Percentiles rank a stretch among this genome's conserved stretches.
These are phyloP conservation scores for Drosophila ogumai DNA, from an alignment of 1,140 invertebrate genomes.

Conservation along the genomic window DNA sequence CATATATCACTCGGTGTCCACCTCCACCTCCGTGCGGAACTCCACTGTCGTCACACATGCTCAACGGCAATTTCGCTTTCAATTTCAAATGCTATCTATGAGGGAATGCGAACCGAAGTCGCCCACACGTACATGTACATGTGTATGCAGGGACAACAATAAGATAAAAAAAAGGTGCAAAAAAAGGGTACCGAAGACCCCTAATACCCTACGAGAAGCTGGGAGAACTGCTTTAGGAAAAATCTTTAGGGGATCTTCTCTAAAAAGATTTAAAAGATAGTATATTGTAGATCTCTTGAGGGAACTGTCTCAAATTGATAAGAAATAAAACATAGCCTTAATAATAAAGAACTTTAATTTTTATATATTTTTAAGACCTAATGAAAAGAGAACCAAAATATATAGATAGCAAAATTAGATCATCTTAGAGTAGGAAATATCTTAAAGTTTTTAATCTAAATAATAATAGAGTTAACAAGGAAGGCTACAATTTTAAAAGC, in stretches of 20 bases:
- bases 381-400: background rate
- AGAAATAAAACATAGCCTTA: no score
- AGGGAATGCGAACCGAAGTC: conserved; percentile 58
- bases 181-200: conserved; percentile 26
- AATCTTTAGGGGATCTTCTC: background rate
- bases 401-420: background rate
- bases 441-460: background rate
- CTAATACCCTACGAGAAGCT: conserved; percentile 16
- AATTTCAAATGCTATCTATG: conserved; percentile 82
- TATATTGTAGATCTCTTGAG: background rate
- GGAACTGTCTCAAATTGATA: background rate
- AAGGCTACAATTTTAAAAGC: background rate
- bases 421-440: background rate
- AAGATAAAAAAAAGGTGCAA: conserved; percentile 31
- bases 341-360: background rate
- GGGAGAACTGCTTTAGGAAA: background rate
- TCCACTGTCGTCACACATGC: conserved; percentile 75
- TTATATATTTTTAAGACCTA: background rate
- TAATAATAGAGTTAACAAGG: background rate
- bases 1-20: conserved; percentile 71
- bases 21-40: conserved; percentile 2
- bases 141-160: conserved; percentile 35
- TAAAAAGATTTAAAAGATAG: no score
- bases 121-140: conserved; percentile 20
- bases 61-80: conserved; percentile 80